These are phyloP conservation scores for Pteronotus mesoamericanus DNA, from an alignment of 2,797 vertebrate genomes.

Conservation along the genomic window DNA sequence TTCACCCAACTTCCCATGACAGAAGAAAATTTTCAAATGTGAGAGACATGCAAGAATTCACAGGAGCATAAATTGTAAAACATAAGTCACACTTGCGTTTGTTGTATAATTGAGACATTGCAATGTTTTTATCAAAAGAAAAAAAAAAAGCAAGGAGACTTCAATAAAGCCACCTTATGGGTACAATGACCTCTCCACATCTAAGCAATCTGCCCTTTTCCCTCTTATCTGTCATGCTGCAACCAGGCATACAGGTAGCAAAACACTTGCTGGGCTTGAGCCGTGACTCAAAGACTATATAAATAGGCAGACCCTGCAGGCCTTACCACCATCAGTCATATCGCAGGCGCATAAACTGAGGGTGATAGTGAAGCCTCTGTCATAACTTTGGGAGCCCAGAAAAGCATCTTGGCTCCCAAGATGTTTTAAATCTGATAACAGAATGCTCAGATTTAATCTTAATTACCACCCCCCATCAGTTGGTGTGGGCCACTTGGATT, in stretches of 20 bases:
- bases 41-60: slow-evolving; percentile 38
- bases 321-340: neutral
- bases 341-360: neutral
- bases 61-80: neutral
- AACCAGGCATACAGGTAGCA: neutral
- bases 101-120: neutral
- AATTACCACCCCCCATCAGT: neutral
- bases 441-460: neutral
- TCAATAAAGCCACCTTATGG: neutral
- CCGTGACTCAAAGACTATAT: neutral
- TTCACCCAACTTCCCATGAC: neutral
- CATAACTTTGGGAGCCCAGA: neutral
- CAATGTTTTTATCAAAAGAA: slow-evolving; percentile 18
- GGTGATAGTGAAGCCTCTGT: neutral
- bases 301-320: neutral
- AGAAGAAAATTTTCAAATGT: slow-evolving; percentile 5
- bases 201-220: neutral
- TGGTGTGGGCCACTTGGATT: neutral
- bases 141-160: neutral
- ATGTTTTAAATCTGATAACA: neutral
- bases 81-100: neutral
- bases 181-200: neutral
- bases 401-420: slow-evolving; percentile 17
- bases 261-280: neutral
- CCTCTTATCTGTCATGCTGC: neutral